These are phyloP conservation scores for Festucalex cinctus DNA, from an alignment of 2,113 vertebrate genomes.

Conservation along the genomic window DNA sequence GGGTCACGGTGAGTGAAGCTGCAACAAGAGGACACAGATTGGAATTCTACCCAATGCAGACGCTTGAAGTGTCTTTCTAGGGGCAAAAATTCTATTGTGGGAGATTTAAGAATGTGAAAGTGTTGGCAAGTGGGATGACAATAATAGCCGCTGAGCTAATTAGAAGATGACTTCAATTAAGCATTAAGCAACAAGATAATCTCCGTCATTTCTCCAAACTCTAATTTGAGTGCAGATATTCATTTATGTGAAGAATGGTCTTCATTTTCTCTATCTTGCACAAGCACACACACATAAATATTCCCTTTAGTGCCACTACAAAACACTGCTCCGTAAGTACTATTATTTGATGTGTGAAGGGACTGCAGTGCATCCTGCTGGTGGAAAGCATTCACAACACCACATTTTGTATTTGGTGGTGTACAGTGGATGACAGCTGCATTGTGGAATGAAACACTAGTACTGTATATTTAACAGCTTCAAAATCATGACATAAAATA, in stretches of 20 bases:
- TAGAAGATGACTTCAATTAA: slow-evolving; percentile 68
- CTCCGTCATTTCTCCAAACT: slow-evolving; percentile 61
- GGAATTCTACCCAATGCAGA: slow-evolving; percentile 46
- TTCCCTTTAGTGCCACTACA: neutral
- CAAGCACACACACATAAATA: neutral
- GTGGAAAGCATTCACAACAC: slow-evolving; percentile 52
- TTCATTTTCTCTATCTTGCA: slow-evolving; percentile 51
- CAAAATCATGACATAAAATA: too few relatives aligned
- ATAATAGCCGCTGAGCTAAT: slow-evolving; percentile 60
- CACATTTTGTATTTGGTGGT: neutral
- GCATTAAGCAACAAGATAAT: slow-evolving; percentile 67
- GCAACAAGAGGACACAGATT: slow-evolving; percentile 59
- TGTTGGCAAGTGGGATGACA: slow-evolving; percentile 60
- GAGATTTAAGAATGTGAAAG: slow-evolving; percentile 58
- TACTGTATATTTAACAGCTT: neutral
- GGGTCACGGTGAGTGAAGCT: slow-evolving; percentile 57
- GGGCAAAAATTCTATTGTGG: slow-evolving; percentile 41
- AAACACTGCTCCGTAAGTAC: slow-evolving; percentile 14
- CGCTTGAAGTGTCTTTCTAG: slow-evolving; percentile 55
- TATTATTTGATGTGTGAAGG: slow-evolving; percentile 35
- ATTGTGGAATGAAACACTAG: slow-evolving; percentile 6
- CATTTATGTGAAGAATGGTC: slow-evolving; percentile 66
- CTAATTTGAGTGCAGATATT: slow-evolving; percentile 65
- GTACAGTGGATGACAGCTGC: neutral
- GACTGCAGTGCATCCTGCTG: slow-evolving; percentile 66